These are phyloP conservation scores for Polyommatus icarus DNA, from an alignment of 2,888 invertebrate genomes.

Conservation along the genomic window DNA sequence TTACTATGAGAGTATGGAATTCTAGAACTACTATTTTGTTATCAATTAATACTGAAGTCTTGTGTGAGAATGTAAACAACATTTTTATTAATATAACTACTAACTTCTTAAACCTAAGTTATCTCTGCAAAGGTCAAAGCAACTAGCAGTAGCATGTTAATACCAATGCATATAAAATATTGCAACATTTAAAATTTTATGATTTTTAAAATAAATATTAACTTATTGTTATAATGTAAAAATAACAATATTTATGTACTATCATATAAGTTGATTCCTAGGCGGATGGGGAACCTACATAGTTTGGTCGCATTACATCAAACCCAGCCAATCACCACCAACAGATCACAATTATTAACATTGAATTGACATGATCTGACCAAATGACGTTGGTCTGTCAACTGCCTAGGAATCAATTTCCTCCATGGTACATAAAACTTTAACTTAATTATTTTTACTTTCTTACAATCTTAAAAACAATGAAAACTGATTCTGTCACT, in stretches of 20 bases:
- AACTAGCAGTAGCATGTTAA: background rate
- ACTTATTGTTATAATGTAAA: background rate
- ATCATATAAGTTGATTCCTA: too few species aligned
- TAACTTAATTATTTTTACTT: background rate
- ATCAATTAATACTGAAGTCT: background rate
- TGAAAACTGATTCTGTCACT: slow-evolving; percentile 10
- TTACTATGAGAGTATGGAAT: background rate
- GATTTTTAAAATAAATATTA: too few species aligned
- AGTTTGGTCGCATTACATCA: too few species aligned
- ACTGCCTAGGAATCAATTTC: too few species aligned
- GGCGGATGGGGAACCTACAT: too few species aligned
- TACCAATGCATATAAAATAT: background rate
- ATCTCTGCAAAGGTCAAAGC: background rate
- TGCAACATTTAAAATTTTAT: too few species aligned
- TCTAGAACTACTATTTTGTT: background rate
- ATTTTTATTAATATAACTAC: background rate
- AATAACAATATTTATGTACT: too few species aligned
- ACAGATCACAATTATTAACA: too few species aligned
- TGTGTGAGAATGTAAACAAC: background rate
- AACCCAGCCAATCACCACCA: too few species aligned
- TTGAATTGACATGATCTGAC: too few species aligned
- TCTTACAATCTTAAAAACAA: background rate
- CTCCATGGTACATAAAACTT: too few species aligned
- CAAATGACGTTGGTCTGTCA: too few species aligned
- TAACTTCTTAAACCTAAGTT: background rate